phyloP scores from a whole-genome alignment of 2,888 invertebrate genomes.

The Elegia similella region DNA sequence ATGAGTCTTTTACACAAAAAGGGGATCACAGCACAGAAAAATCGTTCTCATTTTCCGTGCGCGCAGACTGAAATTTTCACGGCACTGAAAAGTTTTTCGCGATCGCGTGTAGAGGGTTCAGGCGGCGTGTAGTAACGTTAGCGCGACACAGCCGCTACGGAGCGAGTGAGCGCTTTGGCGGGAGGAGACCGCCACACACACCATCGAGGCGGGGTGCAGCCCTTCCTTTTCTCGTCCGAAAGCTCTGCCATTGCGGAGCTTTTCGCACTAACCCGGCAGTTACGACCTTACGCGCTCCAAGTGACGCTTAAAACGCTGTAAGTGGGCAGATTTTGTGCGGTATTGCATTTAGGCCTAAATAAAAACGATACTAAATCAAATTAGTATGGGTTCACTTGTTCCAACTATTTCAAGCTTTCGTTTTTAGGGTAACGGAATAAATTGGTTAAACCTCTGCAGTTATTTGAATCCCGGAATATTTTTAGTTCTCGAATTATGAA shows the following conservation, averaged over 20 bases:
- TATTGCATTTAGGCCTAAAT: conserved; percentile 77
- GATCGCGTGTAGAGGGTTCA: conserved; percentile 49
- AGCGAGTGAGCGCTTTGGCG: conserved; percentile 64
- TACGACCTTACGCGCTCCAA: conserved; percentile 48
- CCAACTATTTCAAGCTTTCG: conserved; percentile 23
- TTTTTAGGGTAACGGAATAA: background rate
- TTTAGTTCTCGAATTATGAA: no score
- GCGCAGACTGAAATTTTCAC: conserved; percentile 44
- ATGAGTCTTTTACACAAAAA: conserved; percentile 60
- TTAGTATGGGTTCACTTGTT: conserved; percentile 35
- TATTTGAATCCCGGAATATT: no score
- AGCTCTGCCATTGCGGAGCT: conserved; percentile 64
- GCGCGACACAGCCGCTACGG: conserved; percentile 48
- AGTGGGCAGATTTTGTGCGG: conserved; percentile 77
- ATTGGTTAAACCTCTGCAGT: background rate
- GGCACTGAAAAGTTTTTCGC: conserved; percentile 77
- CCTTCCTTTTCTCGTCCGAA: conserved; percentile 68
- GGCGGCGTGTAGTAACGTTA: conserved; percentile 45
- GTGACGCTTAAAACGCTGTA: conserved; percentile 65
- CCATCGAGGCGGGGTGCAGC: conserved; percentile 61
- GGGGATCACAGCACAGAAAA: conserved; percentile 62
- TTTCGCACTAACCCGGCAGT: conserved; percentile 56
- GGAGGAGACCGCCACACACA: conserved; percentile 40
- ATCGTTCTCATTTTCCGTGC: conserved; percentile 55
- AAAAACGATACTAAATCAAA: conserved; percentile 59